phyloP scores from a whole-genome alignment of 2,113 vertebrate genomes.

The Cynocephalus volans region DNA sequence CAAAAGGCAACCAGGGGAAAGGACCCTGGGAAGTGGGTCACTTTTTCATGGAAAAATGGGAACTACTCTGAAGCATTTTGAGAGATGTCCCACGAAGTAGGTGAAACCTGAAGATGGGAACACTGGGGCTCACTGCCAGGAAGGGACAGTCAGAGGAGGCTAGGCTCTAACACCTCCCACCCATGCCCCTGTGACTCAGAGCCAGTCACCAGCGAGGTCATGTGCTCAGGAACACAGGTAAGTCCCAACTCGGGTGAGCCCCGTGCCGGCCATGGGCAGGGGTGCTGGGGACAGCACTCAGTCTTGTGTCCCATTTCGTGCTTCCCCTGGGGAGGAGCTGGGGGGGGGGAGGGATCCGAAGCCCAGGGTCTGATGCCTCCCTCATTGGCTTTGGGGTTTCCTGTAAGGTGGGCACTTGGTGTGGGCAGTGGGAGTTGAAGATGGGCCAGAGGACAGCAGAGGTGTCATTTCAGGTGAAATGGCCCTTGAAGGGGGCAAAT shows the following conservation, averaged over 20 bases:
- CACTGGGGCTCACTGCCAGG: rapidly evolving
- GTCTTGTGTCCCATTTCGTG: too few species aligned
- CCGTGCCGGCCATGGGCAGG: too few species aligned
- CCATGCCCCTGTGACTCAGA: neutral
- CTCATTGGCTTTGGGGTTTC: neutral
- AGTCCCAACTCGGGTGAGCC: neutral
- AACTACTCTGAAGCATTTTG: rapidly evolving
- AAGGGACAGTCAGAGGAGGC: neutral
- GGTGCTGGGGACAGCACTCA: too few species aligned
- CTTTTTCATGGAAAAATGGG: neutral
- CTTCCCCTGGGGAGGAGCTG: neutral
- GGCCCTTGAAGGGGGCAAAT: too few species aligned
- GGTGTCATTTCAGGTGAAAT: rapidly evolving
- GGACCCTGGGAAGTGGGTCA: rapidly evolving
- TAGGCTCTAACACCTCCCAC: rapidly evolving
- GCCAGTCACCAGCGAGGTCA: neutral
- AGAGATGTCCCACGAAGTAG: neutral
- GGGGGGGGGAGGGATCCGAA: rapidly evolving
- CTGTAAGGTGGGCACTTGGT: neutral
- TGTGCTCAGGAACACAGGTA: neutral
- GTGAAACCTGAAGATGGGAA: rapidly evolving
- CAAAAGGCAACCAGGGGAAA: rapidly evolving
- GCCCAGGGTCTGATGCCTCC: neutral
- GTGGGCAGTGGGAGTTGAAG: neutral
- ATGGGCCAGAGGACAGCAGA: neutral